Evolutionary conservation across 2,113 vertebrate genomes (phyloP).

Genomic region (Poeciliopsis turrubarensis): DNA sequence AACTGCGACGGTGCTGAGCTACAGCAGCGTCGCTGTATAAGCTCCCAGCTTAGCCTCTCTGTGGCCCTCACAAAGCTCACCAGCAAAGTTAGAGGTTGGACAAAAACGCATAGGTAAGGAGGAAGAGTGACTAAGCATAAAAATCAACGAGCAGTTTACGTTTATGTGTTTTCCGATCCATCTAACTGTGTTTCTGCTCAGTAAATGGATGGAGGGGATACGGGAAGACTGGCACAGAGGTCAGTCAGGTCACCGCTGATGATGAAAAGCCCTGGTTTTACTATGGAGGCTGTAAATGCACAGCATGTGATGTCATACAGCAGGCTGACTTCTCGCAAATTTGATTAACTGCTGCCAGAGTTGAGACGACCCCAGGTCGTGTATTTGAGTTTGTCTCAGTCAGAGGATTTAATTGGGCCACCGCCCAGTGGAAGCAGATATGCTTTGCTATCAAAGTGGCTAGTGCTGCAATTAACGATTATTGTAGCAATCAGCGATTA

Average conservation of each 20-base stretch:
- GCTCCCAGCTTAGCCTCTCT: constrained; percentile 40
- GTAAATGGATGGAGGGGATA: constrained; percentile 17
- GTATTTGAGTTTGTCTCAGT: not conserved
- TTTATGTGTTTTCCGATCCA: constrained; percentile 29
- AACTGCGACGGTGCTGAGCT: constrained; percentile 55
- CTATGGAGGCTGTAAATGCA: constrained; percentile 3
- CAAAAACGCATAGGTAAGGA: constrained; percentile 32
- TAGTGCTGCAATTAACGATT: too few relatives aligned
- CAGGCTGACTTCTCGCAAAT: not conserved
- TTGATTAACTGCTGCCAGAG: not conserved
- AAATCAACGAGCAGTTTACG: not conserved
- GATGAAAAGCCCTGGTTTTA: constrained; percentile 25
- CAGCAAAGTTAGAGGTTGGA: not conserved
- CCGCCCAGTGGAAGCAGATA: not conserved
- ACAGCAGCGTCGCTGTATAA: constrained; percentile 41
- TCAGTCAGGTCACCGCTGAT: constrained; percentile 35
- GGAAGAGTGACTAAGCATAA: constrained; percentile 58
- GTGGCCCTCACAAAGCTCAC: constrained; percentile 29
- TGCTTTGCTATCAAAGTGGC: too few relatives aligned
- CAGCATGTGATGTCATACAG: constrained; percentile 5
- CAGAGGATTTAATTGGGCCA: not conserved
- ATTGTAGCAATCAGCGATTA: too few relatives aligned
- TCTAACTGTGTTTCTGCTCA: constrained; percentile 11
- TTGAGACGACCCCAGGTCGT: not conserved
- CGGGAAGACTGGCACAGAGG: not conserved